These are phyloP conservation scores for Gavia stellata DNA, from an alignment of 2,113 vertebrate species.

Conservation along the genomic window DNA sequence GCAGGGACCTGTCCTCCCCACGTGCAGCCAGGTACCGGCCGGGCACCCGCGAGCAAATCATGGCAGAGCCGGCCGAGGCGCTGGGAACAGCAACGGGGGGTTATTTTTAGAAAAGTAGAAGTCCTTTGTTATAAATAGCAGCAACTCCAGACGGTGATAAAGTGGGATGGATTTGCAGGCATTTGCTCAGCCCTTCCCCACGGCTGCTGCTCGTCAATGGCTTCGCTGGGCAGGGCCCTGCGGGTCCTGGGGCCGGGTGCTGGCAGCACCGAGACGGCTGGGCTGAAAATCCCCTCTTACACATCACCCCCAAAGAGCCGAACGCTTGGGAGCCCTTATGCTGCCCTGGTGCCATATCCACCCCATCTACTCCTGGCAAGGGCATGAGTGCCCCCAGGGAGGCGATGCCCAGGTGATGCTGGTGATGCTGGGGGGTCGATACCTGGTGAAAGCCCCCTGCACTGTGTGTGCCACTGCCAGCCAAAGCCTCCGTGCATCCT, in stretches of 20 bases:
- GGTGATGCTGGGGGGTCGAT: accelerated
- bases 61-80: accelerated
- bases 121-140: slow-evolving; percentile 38
- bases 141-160: background rate
- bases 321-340: accelerated
- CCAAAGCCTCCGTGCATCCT: background rate
- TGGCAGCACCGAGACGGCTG: background rate
- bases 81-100: background rate
- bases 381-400: background rate
- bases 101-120: slow-evolving; percentile 20
- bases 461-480: background rate
- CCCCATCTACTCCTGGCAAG: accelerated
- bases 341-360: accelerated
- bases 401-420: background rate
- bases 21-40: background rate
- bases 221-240: background rate
- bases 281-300: background rate
- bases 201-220: background rate
- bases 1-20: background rate
- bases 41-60: background rate
- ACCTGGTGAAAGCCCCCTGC: background rate
- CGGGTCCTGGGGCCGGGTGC: background rate
- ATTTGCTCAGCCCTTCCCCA: background rate
- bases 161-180: background rate
- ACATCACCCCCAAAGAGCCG: accelerated